Percentiles rank a stretch among this genome's conserved stretches.
phyloP scores from a whole-genome alignment of 2,888 invertebrate species.

The Rhyacophila evoluta region DNA sequence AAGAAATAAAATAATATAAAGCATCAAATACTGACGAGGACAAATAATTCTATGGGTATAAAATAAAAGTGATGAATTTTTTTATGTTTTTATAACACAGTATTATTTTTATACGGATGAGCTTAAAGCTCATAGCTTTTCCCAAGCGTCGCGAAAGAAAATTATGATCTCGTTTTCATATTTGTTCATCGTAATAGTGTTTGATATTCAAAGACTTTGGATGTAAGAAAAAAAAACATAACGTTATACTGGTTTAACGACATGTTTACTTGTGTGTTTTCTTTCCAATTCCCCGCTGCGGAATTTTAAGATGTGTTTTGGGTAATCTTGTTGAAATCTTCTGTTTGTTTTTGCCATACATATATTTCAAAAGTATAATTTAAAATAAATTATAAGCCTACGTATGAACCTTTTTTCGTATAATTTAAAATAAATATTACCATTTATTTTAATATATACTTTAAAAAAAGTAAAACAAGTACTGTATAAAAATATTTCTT shows the following conservation, averaged over 20 bases:
- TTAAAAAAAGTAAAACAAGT: too few species aligned
- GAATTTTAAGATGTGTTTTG: not conserved
- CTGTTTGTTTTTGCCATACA: not conserved
- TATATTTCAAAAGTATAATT: not conserved
- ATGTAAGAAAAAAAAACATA: slow-evolving; percentile 10
- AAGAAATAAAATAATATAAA: not conserved
- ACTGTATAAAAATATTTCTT: too few species aligned
- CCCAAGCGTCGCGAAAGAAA: slow-evolving; percentile 1
- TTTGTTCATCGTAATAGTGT: slow-evolving; percentile 22
- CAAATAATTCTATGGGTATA: not conserved
- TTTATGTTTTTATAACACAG: slow-evolving; percentile 15
- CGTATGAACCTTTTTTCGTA: too few species aligned
- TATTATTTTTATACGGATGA: slow-evolving; percentile 18
- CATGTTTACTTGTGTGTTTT: slow-evolving; percentile 14
- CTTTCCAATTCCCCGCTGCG: not conserved
- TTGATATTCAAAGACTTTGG: slow-evolving; percentile 19
- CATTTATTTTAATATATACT: too few species aligned
- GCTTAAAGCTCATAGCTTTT: slow-evolving; percentile 8
- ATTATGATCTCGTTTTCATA: slow-evolving; percentile 20
- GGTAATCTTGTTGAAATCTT: not conserved
- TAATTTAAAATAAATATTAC: too few species aligned
- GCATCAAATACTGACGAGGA: not conserved
- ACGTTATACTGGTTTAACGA: slow-evolving; percentile 12
- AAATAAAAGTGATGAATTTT: not conserved
- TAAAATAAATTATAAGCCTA: too few species aligned